Evolutionary conservation across 2,113 vertebrate species (phyloP), one percentile per base, ranked within the genome.

Genomic region (Sprattus sprattus): DNA sequence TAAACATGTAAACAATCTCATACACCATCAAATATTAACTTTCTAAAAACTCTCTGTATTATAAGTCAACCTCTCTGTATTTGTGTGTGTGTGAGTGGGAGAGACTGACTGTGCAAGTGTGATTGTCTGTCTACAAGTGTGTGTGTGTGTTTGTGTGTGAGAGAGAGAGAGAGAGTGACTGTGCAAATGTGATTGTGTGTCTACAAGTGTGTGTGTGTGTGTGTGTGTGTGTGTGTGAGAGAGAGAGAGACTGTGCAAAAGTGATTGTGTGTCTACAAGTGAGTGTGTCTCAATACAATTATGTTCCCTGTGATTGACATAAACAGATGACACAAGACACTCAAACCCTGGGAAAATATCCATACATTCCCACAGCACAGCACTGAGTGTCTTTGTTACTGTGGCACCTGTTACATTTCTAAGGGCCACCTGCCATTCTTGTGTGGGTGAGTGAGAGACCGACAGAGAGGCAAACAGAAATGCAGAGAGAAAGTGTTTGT

Each of bases 71-170:
- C 4, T 60, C 54, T 22, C 54, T 18, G 6, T 20, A 22, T 20
- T 4, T 54, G 50, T 54, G 52, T 54, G 11, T 52, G 4, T 18
- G 15, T 16, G 50, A 16, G 3, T 52, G 13, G 16, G 15, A 50
- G 47, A 46, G 4, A 25, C n/a, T 28, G 46, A n/a, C 46, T 46
- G 10, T 82, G 25, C 45, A n/a, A n/a, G n/a, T n/a, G n/a, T n/a
- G n/a, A n/a, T n/a, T n/a, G n/a, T n/a, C n/a, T n/a, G n/a, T n/a
- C n/a, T n/a, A n/a, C n/a, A n/a, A n/a, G n/a, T n/a, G n/a, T n/a
- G 80, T 82, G 85, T 39, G 81, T 82, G 78, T 60, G 57, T 44
- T 18, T 71, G 39, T 80, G 47, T 52, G 52, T 60, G 57, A 54
- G 47, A 39, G 39, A 39, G 7, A 81, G 45, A 1, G 15, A 81